phyloP scores from a whole-genome alignment of 2,797 vertebrate species.

The Clarias laeviceps region DNA sequence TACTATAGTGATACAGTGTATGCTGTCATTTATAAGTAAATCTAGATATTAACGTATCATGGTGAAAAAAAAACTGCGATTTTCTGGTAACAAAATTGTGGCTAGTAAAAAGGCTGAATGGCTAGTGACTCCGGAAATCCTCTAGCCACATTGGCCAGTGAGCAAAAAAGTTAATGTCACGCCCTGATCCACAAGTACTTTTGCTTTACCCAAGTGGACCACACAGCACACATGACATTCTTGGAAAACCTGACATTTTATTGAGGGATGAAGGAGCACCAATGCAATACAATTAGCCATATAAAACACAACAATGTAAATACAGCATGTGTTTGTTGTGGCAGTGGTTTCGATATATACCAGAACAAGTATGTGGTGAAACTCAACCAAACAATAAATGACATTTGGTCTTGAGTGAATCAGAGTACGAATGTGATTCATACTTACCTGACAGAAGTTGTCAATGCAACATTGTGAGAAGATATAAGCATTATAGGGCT shows the following conservation, averaged over 20 bases:
- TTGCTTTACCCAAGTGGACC: slow-evolving; percentile 11
- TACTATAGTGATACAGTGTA: too few species aligned
- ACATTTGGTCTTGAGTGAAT: slow-evolving; percentile 31
- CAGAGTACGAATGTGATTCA: not conserved
- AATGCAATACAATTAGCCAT: not conserved
- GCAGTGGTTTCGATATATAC: not conserved
- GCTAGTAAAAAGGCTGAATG: too few species aligned
- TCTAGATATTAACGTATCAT: too few species aligned
- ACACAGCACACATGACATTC: not conserved
- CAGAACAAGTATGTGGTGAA: slow-evolving; percentile 40
- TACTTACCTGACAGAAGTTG: slow-evolving; percentile 37
- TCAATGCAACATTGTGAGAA: not conserved
- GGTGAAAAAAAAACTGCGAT: too few species aligned
- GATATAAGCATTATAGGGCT: slow-evolving; percentile 11
- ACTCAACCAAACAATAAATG: slow-evolving; percentile 58
- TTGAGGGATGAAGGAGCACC: not conserved
- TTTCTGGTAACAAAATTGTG: too few species aligned
- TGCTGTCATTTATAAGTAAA: too few species aligned
- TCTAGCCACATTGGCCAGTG: too few species aligned
- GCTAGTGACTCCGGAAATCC: too few species aligned
- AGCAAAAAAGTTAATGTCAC: too few species aligned
- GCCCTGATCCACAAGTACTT: not conserved
- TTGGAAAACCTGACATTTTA: not conserved
- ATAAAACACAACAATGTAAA: not conserved
- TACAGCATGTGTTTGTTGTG: not conserved